Evolutionary conservation across 2,797 vertebrate species (phyloP), one percentile per base, ranked within the genome.

Genomic region (Malacoraja senta): DNA sequence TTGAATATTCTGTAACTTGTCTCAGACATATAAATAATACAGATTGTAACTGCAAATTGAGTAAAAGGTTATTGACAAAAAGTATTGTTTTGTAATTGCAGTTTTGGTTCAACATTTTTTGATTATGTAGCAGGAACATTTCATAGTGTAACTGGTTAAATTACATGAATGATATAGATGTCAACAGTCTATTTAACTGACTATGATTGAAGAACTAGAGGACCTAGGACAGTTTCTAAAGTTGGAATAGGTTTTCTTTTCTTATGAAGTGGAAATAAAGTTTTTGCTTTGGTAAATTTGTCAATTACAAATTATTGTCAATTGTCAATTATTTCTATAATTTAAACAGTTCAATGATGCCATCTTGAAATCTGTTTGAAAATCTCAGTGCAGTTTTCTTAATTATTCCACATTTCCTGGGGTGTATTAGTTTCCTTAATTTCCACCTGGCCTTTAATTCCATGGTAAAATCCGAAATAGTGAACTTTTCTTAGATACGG

Each of bases 1-100:
- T 91, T 35, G n/a, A 53, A 74, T 91, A 74, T 91, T 76, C 38
- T 92, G 90, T 74, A 1, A 19, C 29, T 76, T 76, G 90, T 72
- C 71, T 53, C 12, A 58, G 35, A 1, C 35, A 15, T 68, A 88
- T 68, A 17, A 88, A 68, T 1, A 74, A 24, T 32, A 65, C 8
- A 8, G 35, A n/a, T 53, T 91, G 19, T 65, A 65, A 72, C 19
- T 38, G 12, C 71, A 38, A 21, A 91, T 74, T 72, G 7, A 91
- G 15, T 91, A 26, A 72, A 91, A 74, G 68, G n/a, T 10, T 72
- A 74, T 26, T 72, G 24, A 32, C 24, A 65, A 68, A 24, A 90
- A 68, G 19, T 35, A 24, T 91, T 91, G 9, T 38, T 72, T 71
- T 92, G 26, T 32, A 19, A 12, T 17, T 88, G 35, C 35, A 88